Conservation (phyloP, 2,888 invertebrate species). For the Deilephila porcellus region DNA sequence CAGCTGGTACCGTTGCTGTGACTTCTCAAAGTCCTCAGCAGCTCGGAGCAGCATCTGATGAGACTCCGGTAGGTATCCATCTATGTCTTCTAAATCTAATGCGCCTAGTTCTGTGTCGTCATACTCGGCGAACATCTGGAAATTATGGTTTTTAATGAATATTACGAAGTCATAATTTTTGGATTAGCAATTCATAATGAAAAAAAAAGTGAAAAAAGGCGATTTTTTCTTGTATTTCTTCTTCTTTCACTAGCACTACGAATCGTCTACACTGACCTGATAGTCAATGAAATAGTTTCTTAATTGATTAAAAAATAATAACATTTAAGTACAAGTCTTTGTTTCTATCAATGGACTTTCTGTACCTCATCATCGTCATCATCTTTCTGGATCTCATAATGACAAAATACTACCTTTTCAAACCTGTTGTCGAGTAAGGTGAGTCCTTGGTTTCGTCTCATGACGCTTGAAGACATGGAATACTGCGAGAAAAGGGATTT, state of each 20-base stretch:
- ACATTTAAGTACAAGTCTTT: too few species aligned
- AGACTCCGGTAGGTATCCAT: constrained; percentile 89
- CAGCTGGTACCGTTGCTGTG: constrained; percentile 80
- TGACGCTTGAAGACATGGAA: constrained; percentile 96
- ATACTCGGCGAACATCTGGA: constrained; percentile 89
- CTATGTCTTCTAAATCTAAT: constrained; percentile 95
- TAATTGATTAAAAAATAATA: too few species aligned
- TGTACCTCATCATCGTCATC: too few species aligned
- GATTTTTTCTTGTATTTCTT: too few species aligned
- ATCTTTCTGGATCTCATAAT: background rate
- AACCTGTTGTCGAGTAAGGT: constrained; percentile 93
- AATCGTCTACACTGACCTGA: too few species aligned
- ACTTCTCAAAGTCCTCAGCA: constrained; percentile 90
- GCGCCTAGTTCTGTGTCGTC: constrained; percentile 96
- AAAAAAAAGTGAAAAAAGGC: too few species aligned
- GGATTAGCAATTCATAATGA: background rate
- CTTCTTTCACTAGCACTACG: too few species aligned
- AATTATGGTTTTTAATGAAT: background rate
- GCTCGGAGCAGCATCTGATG: constrained; percentile 89
- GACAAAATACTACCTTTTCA: constrained; percentile 87
- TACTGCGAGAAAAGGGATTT: constrained; percentile 96
- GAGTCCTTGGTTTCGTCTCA: constrained; percentile 92
- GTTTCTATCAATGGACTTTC: too few species aligned
- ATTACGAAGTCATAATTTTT: background rate
- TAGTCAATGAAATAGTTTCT: too few species aligned